Conservation (phyloP, 2,797 vertebrate species). For the Sebastiscus tertius region DNA sequence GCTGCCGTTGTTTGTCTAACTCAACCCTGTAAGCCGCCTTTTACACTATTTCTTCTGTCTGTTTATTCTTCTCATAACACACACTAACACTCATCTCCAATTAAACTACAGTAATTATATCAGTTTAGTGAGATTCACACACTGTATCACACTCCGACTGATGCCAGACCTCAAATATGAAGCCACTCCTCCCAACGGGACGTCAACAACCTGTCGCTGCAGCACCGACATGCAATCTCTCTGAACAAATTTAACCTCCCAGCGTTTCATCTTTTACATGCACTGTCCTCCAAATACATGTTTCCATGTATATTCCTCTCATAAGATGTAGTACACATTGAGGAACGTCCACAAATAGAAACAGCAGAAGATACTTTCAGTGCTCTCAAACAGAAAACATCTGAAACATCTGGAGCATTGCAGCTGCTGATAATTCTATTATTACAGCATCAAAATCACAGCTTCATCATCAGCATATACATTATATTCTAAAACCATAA, state of each 20-base stretch:
- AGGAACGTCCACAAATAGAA: background rate
- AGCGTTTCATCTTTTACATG: background rate
- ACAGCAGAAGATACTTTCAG: background rate
- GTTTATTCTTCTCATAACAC: conserved; percentile 68
- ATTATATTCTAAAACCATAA: background rate
- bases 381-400: background rate
- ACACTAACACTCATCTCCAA: conserved; percentile 40
- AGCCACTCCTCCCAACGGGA: background rate
- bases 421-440: background rate
- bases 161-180: conserved; percentile 48
- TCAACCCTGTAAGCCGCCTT: conserved; percentile 51
- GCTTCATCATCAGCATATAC: background rate
- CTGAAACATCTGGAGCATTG: background rate
- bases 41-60: conserved; percentile 23
- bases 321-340: background rate
- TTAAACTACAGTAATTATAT: conserved; percentile 65
- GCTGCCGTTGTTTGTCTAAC: conserved; percentile 65
- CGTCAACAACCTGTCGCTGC: background rate
- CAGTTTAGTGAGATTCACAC: conserved; percentile 43
- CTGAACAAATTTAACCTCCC: background rate
- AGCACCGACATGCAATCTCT: background rate
- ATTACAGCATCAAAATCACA: background rate
- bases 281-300: background rate
- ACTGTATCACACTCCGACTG: conserved; percentile 30
- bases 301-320: background rate